Evolutionary conservation across 2,113 vertebrate genomes (phyloP).

Genomic region (Chaetodon trifascialis): DNA sequence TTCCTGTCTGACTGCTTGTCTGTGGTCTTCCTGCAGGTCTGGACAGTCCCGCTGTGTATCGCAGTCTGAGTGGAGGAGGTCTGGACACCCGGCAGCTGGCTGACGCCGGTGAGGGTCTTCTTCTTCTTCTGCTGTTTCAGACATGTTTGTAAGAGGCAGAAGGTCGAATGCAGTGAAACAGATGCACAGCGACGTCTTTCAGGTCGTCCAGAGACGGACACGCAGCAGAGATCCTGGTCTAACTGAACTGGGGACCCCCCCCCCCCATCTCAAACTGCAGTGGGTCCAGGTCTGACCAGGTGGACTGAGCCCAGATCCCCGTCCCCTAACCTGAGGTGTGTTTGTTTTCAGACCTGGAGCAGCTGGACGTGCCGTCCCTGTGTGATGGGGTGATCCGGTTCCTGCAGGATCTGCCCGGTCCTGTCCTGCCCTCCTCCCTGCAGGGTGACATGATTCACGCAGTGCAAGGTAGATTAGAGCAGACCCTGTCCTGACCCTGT

Average conservation of each 20-base stretch:
- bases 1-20: not conserved
- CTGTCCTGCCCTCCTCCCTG: conserved; percentile 89
- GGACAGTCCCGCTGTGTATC: conserved; percentile 90
- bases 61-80: conserved; percentile 83
- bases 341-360: conserved; percentile 88
- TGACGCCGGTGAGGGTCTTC: conserved; percentile 86
- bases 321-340: not conserved
- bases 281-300: no score
- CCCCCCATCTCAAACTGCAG: no score
- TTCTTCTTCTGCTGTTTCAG: no score
- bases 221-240: no score
- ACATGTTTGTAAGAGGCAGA: no score
- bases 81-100: conserved; percentile 90
- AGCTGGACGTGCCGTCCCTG: conserved; percentile 88
- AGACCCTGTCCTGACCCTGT: not conserved
- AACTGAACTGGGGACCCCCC: no score
- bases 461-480: conserved; percentile 85
- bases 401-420: conserved; percentile 93
- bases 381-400: conserved; percentile 92
- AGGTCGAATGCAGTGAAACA: no score
- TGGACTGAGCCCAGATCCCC: no score
- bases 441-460: conserved; percentile 91
- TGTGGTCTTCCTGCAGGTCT: conserved; percentile 83
- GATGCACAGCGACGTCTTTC: no score
- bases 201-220: no score